phyloP scores from a whole-genome alignment of 2,113 vertebrate species.

The Sminthopsis crassicaudata region DNA sequence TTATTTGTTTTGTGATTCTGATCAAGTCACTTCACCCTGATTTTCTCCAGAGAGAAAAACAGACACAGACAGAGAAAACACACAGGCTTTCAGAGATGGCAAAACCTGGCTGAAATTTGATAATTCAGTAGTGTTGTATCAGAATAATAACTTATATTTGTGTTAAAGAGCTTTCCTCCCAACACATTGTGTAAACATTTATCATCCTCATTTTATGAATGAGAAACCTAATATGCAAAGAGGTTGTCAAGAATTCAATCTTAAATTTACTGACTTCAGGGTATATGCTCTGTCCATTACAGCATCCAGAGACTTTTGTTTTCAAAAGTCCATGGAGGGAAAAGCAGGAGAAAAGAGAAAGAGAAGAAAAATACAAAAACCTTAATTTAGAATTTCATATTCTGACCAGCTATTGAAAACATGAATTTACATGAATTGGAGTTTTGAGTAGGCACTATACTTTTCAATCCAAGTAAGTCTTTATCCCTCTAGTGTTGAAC shows the following conservation, averaged over 20 bases:
- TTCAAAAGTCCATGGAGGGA: neutral
- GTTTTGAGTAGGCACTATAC: neutral
- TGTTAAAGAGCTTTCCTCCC: neutral
- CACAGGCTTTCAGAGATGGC: neutral
- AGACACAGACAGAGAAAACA: no score
- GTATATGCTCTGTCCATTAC: neutral
- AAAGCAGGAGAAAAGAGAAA: neutral
- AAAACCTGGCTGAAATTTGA: neutral
- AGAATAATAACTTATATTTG: neutral
- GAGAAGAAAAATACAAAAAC: neutral
- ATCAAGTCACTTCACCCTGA: no score
- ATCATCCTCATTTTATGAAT: neutral
- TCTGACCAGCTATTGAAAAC: neutral
- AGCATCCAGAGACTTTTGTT: neutral
- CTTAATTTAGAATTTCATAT: neutral
- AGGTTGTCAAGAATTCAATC: neutral
- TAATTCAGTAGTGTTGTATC: neutral
- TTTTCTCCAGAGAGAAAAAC: no score
- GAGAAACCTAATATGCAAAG: neutral
- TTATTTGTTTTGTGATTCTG: no score
- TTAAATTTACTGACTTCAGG: neutral
- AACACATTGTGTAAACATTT: neutral
- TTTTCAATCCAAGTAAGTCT: neutral
- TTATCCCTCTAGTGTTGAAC: neutral
- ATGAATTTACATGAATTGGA: neutral